Evolutionary conservation across 2,888 invertebrate genomes (phyloP).

Genomic region (Dorcus parallelipipedus): DNA sequence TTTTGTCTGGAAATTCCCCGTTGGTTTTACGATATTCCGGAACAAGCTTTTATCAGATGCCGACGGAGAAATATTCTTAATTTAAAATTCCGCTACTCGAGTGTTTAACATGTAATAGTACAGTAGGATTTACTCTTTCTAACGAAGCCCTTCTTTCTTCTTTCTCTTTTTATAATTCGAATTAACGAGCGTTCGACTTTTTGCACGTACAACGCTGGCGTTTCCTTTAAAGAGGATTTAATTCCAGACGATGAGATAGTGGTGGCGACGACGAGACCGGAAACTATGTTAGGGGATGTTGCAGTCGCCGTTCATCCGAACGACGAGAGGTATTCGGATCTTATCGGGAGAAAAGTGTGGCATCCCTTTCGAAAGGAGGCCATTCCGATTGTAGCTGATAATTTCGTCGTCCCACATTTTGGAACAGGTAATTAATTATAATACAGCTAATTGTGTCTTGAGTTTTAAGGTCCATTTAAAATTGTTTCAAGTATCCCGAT

Average conservation of each 20-base stretch:
- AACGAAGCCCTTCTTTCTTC: not conserved
- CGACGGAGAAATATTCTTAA: too few relatives aligned
- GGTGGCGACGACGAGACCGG: constrained; percentile 96
- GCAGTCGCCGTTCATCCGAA: constrained; percentile 97
- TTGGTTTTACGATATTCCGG: too few relatives aligned
- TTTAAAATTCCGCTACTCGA: too few relatives aligned
- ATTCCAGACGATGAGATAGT: constrained; percentile 69
- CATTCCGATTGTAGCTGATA: constrained; percentile 87
- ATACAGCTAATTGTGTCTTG: too few relatives aligned
- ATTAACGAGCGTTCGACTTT: not conserved
- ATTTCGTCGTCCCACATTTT: constrained; percentile 91
- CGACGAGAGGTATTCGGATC: constrained; percentile 76
- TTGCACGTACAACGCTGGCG: not conserved
- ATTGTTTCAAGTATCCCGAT: too few relatives aligned
- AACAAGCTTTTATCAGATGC: too few relatives aligned
- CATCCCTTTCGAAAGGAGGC: constrained; percentile 87
- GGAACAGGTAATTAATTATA: constrained; percentile 71
- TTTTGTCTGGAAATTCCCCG: too few relatives aligned
- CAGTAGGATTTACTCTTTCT: too few relatives aligned
- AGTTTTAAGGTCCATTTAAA: too few relatives aligned
- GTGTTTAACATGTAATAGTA: too few relatives aligned
- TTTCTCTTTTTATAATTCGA: not conserved
- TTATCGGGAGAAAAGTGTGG: constrained; percentile 75
- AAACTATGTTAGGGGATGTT: constrained; percentile 97
- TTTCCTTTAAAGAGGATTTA: not conserved